Evolutionary conservation across 2,888 invertebrate genomes (phyloP).

Genomic region (Coleophora deauratella): DNA sequence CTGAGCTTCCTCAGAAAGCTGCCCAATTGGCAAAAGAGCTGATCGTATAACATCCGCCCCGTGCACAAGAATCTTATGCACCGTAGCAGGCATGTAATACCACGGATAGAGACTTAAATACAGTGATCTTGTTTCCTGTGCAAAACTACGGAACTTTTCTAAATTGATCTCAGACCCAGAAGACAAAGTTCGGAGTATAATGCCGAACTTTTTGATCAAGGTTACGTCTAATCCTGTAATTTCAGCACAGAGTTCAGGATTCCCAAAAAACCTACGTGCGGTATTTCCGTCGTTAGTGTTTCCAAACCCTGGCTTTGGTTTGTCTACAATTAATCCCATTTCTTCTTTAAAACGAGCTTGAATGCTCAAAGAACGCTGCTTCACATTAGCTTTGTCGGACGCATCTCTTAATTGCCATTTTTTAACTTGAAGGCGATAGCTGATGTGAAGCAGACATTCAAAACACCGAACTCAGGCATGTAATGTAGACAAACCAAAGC

Average conservation of each 20-base stretch:
- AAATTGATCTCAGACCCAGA: constrained; percentile 10
- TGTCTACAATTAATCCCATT: constrained; percentile 6
- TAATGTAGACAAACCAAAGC: constrained; percentile 1
- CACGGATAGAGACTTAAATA: constrained; percentile 14
- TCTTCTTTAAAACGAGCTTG: background rate
- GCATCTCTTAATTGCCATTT: constrained; percentile 1
- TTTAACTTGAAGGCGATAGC: background rate
- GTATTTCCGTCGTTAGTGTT: constrained; percentile 12
- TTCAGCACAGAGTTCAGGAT: constrained; percentile 3
- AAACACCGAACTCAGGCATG: constrained; percentile 6
- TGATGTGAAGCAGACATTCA: constrained; percentile 5
- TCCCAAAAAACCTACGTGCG: constrained; percentile 7
- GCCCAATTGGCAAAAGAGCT: background rate
- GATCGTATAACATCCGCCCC: constrained; percentile 7
- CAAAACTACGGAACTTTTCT: constrained; percentile 8
- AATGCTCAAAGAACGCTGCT: background rate
- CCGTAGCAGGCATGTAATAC: constrained; percentile 14
- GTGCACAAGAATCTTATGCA: constrained; percentile 13
- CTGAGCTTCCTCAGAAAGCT: background rate
- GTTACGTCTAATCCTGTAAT: constrained; percentile 10
- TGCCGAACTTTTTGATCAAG: constrained; percentile 6
- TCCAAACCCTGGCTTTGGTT: constrained; percentile 11
- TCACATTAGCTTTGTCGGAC: background rate
- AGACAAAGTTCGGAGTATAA: constrained; percentile 8
- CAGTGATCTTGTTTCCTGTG: constrained; percentile 6